These are phyloP conservation scores for Aphelenchoides avenae DNA, from an alignment of 1,140 invertebrate genomes.

Conservation along the genomic window DNA sequence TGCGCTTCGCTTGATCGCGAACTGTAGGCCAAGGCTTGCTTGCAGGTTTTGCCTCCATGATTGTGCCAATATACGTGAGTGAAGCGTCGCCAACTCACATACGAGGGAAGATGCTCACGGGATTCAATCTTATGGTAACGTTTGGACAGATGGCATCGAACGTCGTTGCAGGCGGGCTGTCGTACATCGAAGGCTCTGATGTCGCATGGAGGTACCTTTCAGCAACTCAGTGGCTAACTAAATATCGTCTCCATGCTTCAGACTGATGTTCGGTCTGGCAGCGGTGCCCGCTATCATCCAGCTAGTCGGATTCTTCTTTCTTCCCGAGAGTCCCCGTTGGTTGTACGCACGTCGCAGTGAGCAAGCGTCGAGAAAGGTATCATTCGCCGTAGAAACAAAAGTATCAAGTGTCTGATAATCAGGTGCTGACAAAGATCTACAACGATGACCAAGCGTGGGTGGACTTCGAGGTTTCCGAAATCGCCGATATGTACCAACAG, in stretches of 20 bases:
- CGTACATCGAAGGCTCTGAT: too few species aligned
- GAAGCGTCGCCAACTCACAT: slow-evolving; percentile 65
- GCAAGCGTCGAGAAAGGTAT: slow-evolving; percentile 60
- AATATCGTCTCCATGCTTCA: slow-evolving; percentile 36
- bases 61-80: slow-evolving; percentile 68
- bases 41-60: slow-evolving; percentile 66
- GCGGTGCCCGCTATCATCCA: slow-evolving; percentile 66
- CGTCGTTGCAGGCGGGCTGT: slow-evolving; percentile 64
- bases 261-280: slow-evolving; percentile 67
- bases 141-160: slow-evolving; percentile 65
- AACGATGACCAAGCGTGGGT: slow-evolving; percentile 41
- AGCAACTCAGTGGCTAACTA: not conserved
- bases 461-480: slow-evolving; percentile 48
- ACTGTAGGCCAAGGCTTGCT: slow-evolving; percentile 24
- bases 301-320: slow-evolving; percentile 66
- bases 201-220: not conserved
- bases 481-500: slow-evolving; percentile 8
- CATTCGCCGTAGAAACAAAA: not conserved
- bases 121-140: slow-evolving; percentile 57
- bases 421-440: slow-evolving; percentile 55
- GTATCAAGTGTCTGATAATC: not conserved
- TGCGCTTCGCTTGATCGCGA: slow-evolving; percentile 38
- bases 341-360: slow-evolving; percentile 61
- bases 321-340: slow-evolving; percentile 68
- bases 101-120: slow-evolving; percentile 65